These are phyloP conservation scores for Apamea sordens DNA, from an alignment of 2,888 invertebrate species.

Conservation along the genomic window DNA sequence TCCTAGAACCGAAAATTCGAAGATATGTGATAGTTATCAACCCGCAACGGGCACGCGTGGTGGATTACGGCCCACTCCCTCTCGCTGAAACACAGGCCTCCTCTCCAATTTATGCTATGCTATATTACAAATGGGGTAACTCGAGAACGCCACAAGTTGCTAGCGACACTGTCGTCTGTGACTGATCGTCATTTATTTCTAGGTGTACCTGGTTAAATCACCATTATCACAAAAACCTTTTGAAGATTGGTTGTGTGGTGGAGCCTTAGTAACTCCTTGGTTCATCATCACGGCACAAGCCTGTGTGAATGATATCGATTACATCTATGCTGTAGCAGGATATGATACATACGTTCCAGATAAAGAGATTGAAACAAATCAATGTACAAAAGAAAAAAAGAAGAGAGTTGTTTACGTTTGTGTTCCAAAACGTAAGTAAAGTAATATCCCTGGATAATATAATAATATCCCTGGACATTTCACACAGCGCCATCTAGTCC, in stretches of 20 bases:
- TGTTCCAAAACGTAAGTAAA: constrained; percentile 12
- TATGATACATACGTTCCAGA: constrained; percentile 1
- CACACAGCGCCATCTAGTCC: too few species aligned
- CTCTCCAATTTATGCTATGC: too few species aligned
- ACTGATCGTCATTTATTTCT: background rate
- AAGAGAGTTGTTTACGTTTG: constrained; percentile 4
- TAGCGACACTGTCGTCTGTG: background rate
- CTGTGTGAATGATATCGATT: constrained; percentile 6
- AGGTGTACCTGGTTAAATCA: constrained; percentile 33
- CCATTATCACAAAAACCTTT: background rate
- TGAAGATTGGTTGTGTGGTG: constrained; percentile 25
- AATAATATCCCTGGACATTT: too few species aligned
- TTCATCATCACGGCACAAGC: constrained; percentile 14
- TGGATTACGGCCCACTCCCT: too few species aligned
- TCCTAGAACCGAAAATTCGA: too few species aligned
- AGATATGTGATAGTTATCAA: too few species aligned
- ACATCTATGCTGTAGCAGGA: constrained; percentile 8
- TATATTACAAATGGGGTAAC: too few species aligned
- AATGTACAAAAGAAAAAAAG: constrained; percentile 10
- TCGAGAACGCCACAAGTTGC: background rate
- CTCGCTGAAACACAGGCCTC: too few species aligned
- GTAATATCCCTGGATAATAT: too few species aligned
- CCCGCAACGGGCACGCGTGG: too few species aligned
- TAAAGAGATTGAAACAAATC: background rate
- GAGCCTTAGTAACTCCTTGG: constrained; percentile 35